Percentiles rank a stretch among this genome's conserved stretches.
Evolutionary conservation across 2,113 vertebrate genomes (phyloP).

Genomic region (human (Homo sapiens)): DNA sequence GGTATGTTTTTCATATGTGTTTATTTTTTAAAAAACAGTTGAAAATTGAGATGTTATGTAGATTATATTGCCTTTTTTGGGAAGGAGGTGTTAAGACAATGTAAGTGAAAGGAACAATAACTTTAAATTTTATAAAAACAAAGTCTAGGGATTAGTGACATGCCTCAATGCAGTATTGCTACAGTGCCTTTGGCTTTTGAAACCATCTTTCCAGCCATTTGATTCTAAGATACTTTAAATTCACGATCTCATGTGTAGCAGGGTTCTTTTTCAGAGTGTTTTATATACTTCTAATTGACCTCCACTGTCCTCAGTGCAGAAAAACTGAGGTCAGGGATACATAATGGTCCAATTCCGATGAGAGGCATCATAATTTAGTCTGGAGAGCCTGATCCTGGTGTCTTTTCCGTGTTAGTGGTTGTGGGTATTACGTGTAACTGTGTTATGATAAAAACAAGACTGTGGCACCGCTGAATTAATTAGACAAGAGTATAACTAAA

Average conservation of each 20-base stretch:
- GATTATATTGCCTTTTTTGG: not conserved
- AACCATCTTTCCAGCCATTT: not conserved
- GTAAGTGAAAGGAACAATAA: not conserved
- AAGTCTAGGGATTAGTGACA: not conserved
- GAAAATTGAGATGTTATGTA: not conserved
- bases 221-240: not conserved
- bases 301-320: not conserved
- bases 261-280: not conserved
- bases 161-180: not conserved
- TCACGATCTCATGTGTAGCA: not conserved
- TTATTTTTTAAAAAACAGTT: not conserved
- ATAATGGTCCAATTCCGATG: not conserved
- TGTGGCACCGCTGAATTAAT: constrained; percentile 50
- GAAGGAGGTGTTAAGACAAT: not conserved
- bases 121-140: constrained; percentile 11
- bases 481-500: constrained; percentile 56
- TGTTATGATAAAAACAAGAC: constrained; percentile 26
- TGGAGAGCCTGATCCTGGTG: not conserved
- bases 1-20: not conserved
- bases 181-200: not conserved
- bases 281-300: constrained; percentile 36
- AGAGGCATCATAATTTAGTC: not conserved
- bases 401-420: not conserved
- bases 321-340: not conserved
- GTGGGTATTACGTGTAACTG: not conserved